Evolutionary conservation across 2,113 vertebrate genomes (phyloP).

Genomic region (cat (Felis catus)): DNA sequence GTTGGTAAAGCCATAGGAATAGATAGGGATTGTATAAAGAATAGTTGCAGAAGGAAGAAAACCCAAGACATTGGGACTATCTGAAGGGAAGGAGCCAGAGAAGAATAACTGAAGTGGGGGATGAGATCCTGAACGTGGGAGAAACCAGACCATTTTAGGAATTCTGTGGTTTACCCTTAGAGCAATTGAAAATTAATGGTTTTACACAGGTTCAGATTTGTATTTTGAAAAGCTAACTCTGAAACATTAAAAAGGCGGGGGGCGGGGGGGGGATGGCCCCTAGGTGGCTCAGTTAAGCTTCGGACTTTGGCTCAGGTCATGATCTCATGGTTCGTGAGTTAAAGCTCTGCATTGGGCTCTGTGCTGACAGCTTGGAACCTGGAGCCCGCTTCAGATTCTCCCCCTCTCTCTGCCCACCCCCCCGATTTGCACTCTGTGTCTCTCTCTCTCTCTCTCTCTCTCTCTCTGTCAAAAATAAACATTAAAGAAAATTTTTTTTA

Average conservation of each 20-base stretch:
- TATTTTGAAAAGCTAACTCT: not conserved
- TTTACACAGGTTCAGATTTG: constrained; percentile 21
- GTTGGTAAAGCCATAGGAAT: not conserved
- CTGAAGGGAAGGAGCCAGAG: not conserved
- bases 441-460: too few relatives aligned
- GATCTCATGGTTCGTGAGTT: too few relatives aligned
- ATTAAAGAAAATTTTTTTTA: too few relatives aligned
- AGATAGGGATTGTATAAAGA: not conserved
- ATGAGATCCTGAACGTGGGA: not conserved
- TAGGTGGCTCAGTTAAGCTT: too few relatives aligned
- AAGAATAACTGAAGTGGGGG: not conserved
- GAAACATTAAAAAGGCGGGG: too few relatives aligned
- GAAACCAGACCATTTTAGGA: not conserved
- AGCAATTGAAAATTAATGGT: not conserved
- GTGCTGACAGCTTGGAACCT: too few relatives aligned
- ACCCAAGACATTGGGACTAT: not conserved
- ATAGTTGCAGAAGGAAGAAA: not conserved
- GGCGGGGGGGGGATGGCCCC: fast-evolving
- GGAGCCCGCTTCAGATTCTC: too few relatives aligned
- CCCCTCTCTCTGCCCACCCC: too few relatives aligned
- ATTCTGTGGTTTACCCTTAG: not conserved
- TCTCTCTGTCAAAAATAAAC: too few relatives aligned
- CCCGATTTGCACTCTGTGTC: too few relatives aligned
- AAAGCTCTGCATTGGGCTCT: too few relatives aligned
- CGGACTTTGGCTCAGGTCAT: too few relatives aligned